phyloP scores from a whole-genome alignment of 2,113 vertebrate genomes.

The Pungitius pungitius region DNA sequence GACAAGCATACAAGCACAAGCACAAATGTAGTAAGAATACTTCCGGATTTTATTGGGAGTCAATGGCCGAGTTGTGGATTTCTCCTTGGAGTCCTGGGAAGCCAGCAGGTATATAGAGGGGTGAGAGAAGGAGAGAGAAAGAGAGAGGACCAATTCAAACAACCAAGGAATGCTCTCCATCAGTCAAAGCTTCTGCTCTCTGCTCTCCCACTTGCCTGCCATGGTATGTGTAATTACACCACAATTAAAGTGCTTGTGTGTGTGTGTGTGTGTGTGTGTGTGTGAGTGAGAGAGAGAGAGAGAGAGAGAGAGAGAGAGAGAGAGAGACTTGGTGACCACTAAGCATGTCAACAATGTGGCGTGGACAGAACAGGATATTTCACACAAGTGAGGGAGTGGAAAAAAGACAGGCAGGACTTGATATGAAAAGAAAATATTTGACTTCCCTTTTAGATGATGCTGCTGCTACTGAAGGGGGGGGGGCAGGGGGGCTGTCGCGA shows the following conservation, averaged over 20 bases:
- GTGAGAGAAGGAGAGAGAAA: conserved; percentile 15
- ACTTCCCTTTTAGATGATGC: conserved; percentile 15
- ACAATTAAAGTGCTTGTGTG: conserved; percentile 71
- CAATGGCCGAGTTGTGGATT: conserved; percentile 1
- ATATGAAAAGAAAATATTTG: conserved; percentile 43
- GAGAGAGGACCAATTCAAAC: conserved; percentile 53
- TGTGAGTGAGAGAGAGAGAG: conserved; percentile 11
- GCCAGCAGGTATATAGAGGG: conserved; percentile 39
- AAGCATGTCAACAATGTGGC: conserved; percentile 67
- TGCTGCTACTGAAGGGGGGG: neutral
- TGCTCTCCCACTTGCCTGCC: conserved; percentile 62
- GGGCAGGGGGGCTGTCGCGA: conserved; percentile 18
- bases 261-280: conserved; percentile 50
- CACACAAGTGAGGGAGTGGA: conserved; percentile 38
- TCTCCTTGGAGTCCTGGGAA: conserved; percentile 64
- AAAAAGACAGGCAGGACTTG: conserved; percentile 9
- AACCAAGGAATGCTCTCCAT: conserved; percentile 65
- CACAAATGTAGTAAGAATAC: neutral
- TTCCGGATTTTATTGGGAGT: neutral
- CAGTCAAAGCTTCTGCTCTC: conserved; percentile 38
- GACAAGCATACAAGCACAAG: neutral
- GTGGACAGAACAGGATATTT: conserved; percentile 40
- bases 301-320: too few relatives aligned
- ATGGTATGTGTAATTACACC: conserved; percentile 72
- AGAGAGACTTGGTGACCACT: conserved; percentile 45